Base-by-base conservation (phyloP, 2,888 invertebrate species). In the Lissonota sp. region DNA sequence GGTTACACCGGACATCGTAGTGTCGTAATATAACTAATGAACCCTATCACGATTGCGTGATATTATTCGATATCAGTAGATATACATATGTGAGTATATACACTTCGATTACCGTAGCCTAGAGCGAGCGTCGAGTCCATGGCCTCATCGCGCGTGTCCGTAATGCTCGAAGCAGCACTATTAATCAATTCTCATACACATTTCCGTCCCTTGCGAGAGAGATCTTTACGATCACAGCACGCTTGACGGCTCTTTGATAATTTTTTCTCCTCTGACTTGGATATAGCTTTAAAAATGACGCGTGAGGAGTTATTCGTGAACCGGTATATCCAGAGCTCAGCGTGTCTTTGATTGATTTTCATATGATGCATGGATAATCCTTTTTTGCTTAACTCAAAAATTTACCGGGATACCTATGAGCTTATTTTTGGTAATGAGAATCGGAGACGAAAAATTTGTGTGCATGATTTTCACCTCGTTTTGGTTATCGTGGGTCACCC, bases 161-260 rank as follows among this genome's bases (percentile, higher is more conserved):
- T 26, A 26, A 66, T 63, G 80, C 66, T 66, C 46, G 69, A 60
- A 58, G 66, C 72, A 70, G 67, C 55, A 83, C 85, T 84, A 85
- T 86, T 83, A 84, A 86, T 85, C 85, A 84, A 69, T 83, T 80
- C 55, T 74, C 70, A 73, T 79, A 82, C 72, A 79, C 71, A 83
- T 80, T 82, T 75, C 84, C 77, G 70, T 80, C 77, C 74, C 71
- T 70, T 58, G 70, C 55, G 75, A 14, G 69, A 78, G 80, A 79
- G 82, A 84, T 81, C 66, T 51, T 70, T 66, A 39, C 60, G 81
- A 75, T 82, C 78, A 57, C 81, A 75, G 81, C 78, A 74, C 74
- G 81, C 75, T 64, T 71, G 75, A 75, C 69, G 62, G 62, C 55
- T 78, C 78, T 82, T 78, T 75, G 78, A 81, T 82, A 71, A 26